Conservation (phyloP, 2,113 vertebrate species). For the Pteruthius melanotis region DNA sequence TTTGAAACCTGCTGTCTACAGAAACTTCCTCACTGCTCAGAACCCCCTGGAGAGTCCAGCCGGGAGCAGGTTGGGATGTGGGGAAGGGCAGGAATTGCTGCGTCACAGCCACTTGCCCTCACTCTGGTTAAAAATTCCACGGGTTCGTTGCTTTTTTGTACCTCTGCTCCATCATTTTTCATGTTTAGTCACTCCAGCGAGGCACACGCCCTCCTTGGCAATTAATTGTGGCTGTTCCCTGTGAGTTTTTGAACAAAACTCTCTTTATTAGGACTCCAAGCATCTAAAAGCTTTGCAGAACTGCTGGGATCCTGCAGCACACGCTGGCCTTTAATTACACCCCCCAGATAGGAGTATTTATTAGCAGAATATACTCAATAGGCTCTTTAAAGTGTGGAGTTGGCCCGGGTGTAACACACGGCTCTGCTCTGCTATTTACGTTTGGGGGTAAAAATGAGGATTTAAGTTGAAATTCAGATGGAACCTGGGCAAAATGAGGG, state of each 20-base stretch:
- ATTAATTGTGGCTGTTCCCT: background rate
- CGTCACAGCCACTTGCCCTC: rapidly evolving
- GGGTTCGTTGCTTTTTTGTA: too few relatives aligned
- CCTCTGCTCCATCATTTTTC: background rate
- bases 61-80: background rate
- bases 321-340: background rate
- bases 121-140: rapidly evolving
- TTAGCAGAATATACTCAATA: background rate
- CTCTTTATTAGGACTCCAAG: background rate
- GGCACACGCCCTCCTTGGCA: background rate
- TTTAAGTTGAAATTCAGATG: background rate
- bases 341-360: background rate
- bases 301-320: background rate
- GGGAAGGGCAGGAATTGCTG: background rate
- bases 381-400: background rate
- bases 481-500: background rate
- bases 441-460: background rate
- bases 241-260: background rate
- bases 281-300: background rate
- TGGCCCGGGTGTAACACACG: rapidly evolving
- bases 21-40: background rate
- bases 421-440: rapidly evolving
- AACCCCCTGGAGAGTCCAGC: background rate
- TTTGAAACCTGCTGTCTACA: rapidly evolving
- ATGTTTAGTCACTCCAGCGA: background rate